Conservation (phyloP, 2,888 invertebrate genomes). For the Archaeoteleia sp. region DNA sequence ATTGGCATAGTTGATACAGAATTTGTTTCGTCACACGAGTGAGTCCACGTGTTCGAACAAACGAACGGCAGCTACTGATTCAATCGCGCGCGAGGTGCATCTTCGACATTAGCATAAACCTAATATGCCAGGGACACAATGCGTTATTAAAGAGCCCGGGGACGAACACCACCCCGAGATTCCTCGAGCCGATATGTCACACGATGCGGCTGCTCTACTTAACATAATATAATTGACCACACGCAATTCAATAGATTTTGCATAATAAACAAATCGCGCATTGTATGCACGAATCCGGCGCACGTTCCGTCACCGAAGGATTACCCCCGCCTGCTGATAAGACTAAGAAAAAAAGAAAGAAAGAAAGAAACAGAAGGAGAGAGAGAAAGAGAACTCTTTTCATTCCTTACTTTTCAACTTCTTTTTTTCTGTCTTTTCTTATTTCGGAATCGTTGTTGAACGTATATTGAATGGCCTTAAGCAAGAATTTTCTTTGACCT, state of each 20-base stretch:
- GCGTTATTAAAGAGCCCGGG: slow-evolving; percentile 70
- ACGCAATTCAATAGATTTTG: slow-evolving; percentile 72
- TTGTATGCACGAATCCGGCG: slow-evolving; percentile 58
- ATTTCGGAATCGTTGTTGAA: slow-evolving; percentile 21
- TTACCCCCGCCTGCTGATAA: slow-evolving; percentile 49
- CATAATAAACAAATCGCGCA: slow-evolving; percentile 69
- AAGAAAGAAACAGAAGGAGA: slow-evolving; percentile 11
- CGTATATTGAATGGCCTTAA: slow-evolving; percentile 32
- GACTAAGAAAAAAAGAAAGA: slow-evolving; percentile 20
- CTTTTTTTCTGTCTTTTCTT: not conserved
- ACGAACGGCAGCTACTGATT: slow-evolving; percentile 49
- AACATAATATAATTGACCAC: slow-evolving; percentile 75
- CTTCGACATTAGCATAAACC: slow-evolving; percentile 72
- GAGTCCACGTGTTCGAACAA: not conserved
- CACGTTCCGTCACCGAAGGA: slow-evolving; percentile 51
- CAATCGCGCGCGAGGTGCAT: slow-evolving; percentile 63
- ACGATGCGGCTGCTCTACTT: slow-evolving; percentile 69
- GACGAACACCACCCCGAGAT: slow-evolving; percentile 58
- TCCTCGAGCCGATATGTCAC: slow-evolving; percentile 64
- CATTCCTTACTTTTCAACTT: not conserved
- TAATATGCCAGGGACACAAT: slow-evolving; percentile 73
- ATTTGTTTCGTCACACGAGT: too few relatives aligned
- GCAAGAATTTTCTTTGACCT: slow-evolving; percentile 33
- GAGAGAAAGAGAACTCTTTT: slow-evolving; percentile 7
- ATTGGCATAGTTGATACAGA: too few relatives aligned